A percentile compares a stretch with the other conserved stretches of the same genome.
Evolutionary conservation across 2,888 invertebrate genomes (phyloP).

Genomic region (Hydrotaea cyrtoneurina): DNA sequence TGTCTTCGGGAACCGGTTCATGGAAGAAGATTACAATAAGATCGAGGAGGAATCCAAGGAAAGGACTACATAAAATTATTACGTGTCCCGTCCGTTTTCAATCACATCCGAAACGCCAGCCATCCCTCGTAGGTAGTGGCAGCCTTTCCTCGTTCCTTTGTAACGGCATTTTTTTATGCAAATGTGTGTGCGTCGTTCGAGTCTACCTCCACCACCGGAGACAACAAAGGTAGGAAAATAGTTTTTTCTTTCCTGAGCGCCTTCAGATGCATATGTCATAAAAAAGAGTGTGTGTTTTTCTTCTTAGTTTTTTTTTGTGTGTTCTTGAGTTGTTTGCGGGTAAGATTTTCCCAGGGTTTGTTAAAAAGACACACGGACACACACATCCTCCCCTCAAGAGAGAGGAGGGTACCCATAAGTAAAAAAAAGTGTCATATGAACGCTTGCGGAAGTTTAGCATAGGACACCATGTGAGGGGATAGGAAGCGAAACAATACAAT

Average conservation of each 20-base stretch:
- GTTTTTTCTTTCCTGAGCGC: constrained; percentile 67
- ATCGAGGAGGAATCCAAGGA: constrained; percentile 57
- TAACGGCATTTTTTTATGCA: constrained; percentile 81
- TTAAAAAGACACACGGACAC: constrained; percentile 51
- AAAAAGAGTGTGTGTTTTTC: constrained; percentile 61
- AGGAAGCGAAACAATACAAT: constrained; percentile 66
- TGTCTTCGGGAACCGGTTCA: constrained; percentile 49
- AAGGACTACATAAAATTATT: constrained; percentile 68
- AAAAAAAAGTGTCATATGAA: constrained; percentile 72
- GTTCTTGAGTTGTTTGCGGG: constrained; percentile 73
- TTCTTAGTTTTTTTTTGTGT: constrained; percentile 60
- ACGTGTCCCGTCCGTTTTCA: constrained; percentile 69
- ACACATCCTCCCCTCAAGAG: constrained; percentile 57
- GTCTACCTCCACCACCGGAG: constrained; percentile 51
- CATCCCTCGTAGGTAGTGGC: constrained; percentile 70
- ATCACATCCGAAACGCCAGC: constrained; percentile 61
- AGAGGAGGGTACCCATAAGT: constrained; percentile 65
- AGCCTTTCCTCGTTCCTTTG: constrained; percentile 65
- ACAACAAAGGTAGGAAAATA: constrained; percentile 54
- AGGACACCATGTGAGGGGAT: constrained; percentile 66
- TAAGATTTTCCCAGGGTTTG: constrained; percentile 79
- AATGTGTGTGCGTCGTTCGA: constrained; percentile 67
- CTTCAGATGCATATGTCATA: constrained; percentile 70
- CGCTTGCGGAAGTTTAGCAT: constrained; percentile 69
- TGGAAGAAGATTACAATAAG: constrained; percentile 45